Evolutionary conservation across 2,797 vertebrate genomes (phyloP).

Genomic region (Natrix natrix): DNA sequence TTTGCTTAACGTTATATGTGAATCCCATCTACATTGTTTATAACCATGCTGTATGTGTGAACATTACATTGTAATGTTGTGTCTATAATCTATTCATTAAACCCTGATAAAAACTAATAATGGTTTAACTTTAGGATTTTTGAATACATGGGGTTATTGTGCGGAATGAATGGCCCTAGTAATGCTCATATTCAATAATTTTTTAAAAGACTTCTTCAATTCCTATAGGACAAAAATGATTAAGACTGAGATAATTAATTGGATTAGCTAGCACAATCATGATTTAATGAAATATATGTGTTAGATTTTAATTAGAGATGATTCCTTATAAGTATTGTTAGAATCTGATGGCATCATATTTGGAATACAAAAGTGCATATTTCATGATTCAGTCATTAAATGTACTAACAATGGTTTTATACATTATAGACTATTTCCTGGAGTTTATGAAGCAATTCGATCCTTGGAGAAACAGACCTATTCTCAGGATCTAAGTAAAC

Average conservation of each 20-base stretch:
- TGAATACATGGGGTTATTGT: not conserved
- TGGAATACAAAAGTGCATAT: not conserved
- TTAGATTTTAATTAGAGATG: constrained; percentile 1
- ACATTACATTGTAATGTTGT: not conserved
- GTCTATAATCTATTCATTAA: not conserved
- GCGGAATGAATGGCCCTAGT: not conserved
- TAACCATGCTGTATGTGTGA: not conserved
- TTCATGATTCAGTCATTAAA: not conserved
- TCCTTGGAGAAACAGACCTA: not conserved
- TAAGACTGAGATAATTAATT: not conserved
- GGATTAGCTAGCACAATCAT: not conserved
- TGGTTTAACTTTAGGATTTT: not conserved
- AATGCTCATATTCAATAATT: not conserved
- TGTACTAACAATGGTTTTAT: not conserved
- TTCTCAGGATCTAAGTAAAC: not conserved
- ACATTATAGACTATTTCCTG: not conserved
- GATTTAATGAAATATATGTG: not conserved
- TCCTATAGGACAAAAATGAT: not conserved
- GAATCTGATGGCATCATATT: not conserved
- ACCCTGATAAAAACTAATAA: not conserved
- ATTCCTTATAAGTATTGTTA: not conserved
- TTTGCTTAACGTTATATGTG: not conserved
- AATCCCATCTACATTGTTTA: not conserved
- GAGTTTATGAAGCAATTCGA: not conserved
- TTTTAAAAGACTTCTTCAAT: not conserved